Evolutionary conservation across 2,888 invertebrate genomes (phyloP).

Genomic region (Gerosis bhagava): DNA sequence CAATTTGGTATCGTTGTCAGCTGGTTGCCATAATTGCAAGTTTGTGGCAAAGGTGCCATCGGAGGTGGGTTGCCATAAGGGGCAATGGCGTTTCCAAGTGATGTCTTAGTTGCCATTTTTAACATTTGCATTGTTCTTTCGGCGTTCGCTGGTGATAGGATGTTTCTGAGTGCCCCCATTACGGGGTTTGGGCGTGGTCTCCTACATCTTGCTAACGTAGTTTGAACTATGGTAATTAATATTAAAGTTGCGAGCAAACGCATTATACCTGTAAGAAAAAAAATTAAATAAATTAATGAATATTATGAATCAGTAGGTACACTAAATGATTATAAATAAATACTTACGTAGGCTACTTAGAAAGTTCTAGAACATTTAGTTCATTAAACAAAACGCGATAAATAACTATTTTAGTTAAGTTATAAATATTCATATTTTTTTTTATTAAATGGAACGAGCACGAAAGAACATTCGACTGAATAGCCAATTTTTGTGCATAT

Average conservation of each 20-base stretch:
- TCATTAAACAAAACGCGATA: no score
- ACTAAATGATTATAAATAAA: no score
- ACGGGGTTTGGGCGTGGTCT: conserved; percentile 4
- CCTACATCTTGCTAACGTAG: background rate
- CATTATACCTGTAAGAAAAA: conserved; percentile 19
- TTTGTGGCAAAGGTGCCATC: background rate
- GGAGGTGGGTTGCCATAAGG: no score
- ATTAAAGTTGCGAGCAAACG: conserved; percentile 5
- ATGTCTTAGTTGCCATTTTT: background rate
- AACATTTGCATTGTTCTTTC: conserved; percentile 10
- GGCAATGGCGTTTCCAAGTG: conserved; percentile 2
- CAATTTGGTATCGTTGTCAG: background rate
- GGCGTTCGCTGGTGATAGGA: conserved; percentile 7
- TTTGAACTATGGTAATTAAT: background rate
- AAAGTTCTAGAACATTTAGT: no score
- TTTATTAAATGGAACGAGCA: no score
- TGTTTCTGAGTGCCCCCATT: conserved; percentile 8
- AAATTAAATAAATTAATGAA: no score
- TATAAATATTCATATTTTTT: no score
- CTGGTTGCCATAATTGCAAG: background rate
- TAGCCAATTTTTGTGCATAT: no score
- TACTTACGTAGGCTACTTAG: no score
- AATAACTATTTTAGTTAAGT: no score
- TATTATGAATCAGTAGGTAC: no score
- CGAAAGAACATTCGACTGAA: no score